Conservation (phyloP, 2,113 vertebrate species). For the Telmatochromis sp. region DNA sequence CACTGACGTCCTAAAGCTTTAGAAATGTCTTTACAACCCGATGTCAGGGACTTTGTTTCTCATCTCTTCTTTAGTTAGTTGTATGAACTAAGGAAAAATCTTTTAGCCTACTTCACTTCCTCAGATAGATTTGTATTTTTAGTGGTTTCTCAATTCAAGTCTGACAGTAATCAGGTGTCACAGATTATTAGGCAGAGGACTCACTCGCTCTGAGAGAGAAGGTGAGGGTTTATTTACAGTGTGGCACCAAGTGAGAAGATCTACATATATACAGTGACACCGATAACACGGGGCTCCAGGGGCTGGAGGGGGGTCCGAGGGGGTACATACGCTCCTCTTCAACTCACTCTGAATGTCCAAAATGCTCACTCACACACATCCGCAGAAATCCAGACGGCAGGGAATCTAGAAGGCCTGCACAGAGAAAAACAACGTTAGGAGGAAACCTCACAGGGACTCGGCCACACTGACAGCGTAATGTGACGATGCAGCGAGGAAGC, state of each 20-base stretch:
- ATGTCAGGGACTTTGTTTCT: neutral
- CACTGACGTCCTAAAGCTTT: neutral
- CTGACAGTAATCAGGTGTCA: neutral
- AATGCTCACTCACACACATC: neutral
- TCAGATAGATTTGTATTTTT: neutral
- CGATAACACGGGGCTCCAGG: neutral
- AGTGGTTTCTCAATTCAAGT: neutral
- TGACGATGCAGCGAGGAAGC: neutral
- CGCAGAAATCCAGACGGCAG: neutral
- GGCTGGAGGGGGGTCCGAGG: accelerated
- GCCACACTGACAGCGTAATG: neutral
- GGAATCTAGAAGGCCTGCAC: neutral
- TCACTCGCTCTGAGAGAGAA: neutral
- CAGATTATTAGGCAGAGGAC: neutral
- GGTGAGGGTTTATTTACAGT: neutral
- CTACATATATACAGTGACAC: neutral
- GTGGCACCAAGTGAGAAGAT: neutral
- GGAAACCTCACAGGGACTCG: neutral
- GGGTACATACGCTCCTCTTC: neutral
- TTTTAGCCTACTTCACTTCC: neutral
- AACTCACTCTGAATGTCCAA: neutral
- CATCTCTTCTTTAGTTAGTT: neutral
- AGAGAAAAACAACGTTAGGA: neutral
- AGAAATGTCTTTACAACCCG: neutral
- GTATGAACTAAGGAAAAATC: neutral